A percentile compares a stretch with the other conserved stretches of the same genome.
These are phyloP conservation scores for Carassius auratus DNA, from an alignment of 2,113 vertebrate genomes.

Conservation along the genomic window DNA sequence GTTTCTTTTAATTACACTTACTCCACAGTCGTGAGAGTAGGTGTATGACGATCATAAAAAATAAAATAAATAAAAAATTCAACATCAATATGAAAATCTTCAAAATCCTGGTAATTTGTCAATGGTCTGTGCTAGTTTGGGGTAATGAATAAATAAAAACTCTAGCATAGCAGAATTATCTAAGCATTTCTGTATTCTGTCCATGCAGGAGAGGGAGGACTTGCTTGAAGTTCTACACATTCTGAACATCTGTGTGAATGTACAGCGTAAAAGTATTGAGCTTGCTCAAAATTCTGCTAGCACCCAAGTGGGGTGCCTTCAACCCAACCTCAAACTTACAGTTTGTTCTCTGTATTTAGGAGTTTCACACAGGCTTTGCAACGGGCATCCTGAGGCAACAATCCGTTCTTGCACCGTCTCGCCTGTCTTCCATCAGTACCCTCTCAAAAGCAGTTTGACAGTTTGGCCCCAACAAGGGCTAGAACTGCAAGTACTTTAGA, in stretches of 20 bases:
- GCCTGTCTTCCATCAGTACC: conserved; percentile 35
- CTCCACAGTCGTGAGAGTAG: conserved; percentile 18
- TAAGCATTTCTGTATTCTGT: neutral
- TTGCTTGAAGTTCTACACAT: neutral
- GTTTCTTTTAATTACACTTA: conserved; percentile 13
- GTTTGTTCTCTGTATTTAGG: conserved; percentile 34
- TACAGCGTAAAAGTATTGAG: conserved; percentile 55
- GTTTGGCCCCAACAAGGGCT: conserved; percentile 31
- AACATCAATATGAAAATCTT: conserved; percentile 44
- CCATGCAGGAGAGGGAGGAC: neutral
- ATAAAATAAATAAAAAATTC: conserved; percentile 30
- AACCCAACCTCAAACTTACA: conserved; percentile 16
- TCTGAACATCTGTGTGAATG: conserved; percentile 27
- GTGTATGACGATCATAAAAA: conserved; percentile 37
- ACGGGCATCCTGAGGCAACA: conserved; percentile 39
- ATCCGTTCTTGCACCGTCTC: conserved; percentile 7
- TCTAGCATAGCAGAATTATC: neutral
- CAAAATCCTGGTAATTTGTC: conserved; percentile 77
- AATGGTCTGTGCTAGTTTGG: conserved; percentile 67
- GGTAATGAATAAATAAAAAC: conserved; percentile 22
- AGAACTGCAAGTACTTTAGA: conserved; percentile 15
- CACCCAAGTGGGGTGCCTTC: neutral
- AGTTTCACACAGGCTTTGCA: conserved; percentile 23
- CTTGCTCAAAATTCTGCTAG: conserved; percentile 27
- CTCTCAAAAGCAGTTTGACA: conserved; percentile 39